Conservation (phyloP, 1,140 invertebrate species). For the Polyergus mexicanus region DNA sequence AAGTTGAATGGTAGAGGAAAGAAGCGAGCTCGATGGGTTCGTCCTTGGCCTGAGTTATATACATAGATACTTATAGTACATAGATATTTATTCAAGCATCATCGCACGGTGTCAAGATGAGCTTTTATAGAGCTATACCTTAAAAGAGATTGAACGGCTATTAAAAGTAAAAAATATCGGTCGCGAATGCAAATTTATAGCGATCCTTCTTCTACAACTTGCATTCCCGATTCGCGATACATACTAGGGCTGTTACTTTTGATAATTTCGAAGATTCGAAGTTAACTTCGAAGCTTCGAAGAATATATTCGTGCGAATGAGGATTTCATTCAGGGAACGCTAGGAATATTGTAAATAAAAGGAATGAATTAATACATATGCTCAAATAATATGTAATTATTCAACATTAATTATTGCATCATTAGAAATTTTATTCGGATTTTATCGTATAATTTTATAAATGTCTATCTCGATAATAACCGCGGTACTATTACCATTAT, state of each 20-base stretch:
- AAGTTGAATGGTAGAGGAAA: background rate
- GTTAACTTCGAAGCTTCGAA: too few relatives aligned
- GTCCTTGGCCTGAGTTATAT: conserved; percentile 59
- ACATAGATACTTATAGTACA: background rate
- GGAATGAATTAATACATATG: too few relatives aligned
- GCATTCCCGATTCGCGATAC: background rate
- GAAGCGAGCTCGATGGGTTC: conserved; percentile 29
- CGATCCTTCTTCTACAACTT: background rate
- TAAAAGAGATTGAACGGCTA: conserved; percentile 25
- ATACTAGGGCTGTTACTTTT: background rate
- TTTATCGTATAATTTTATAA: too few relatives aligned
- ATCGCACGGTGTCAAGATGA: conserved; percentile 5
- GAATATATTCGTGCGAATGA: too few relatives aligned
- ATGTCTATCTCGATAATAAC: too few relatives aligned
- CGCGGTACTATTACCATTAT: too few relatives aligned
- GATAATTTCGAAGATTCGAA: too few relatives aligned
- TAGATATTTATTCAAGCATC: background rate
- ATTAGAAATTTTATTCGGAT: too few relatives aligned
- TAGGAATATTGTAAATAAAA: too few relatives aligned
- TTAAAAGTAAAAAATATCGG: background rate
- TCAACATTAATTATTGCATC: too few relatives aligned
- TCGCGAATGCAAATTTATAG: background rate
- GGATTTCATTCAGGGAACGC: too few relatives aligned
- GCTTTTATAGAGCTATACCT: background rate
- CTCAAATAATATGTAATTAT: too few relatives aligned